Conservation (phyloP, 2,113 vertebrate genomes). For the Larimichthys crocea region DNA sequence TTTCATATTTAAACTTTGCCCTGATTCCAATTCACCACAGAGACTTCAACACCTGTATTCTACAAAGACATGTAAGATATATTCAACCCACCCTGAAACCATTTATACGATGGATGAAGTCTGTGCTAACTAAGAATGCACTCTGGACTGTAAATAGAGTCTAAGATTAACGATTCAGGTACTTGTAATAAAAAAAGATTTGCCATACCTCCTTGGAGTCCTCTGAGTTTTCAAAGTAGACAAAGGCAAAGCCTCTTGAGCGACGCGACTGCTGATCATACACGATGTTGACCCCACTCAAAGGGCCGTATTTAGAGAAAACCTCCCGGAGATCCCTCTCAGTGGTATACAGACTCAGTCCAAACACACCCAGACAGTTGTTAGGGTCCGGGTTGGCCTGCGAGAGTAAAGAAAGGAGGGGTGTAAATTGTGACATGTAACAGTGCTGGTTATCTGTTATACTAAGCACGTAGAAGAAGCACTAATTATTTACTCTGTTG, state of each 20-base stretch:
- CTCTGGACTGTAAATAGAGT: no score
- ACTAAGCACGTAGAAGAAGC: not conserved
- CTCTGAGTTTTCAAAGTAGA: constrained; percentile 94
- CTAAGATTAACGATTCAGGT: not conserved
- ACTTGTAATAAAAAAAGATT: not conserved
- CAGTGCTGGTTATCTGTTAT: no score
- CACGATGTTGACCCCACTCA: constrained; percentile 94
- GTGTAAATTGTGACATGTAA: not conserved
- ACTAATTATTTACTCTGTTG: constrained; percentile 62
- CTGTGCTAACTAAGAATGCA: no score
- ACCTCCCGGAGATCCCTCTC: constrained; percentile 96
- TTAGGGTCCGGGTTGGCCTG: constrained; percentile 97
- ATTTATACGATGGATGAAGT: not conserved
- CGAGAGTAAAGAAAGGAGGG: not conserved
- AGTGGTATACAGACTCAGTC: constrained; percentile 96
- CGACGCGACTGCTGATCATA: constrained; percentile 95
- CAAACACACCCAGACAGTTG: constrained; percentile 94
- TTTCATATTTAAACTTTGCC: not conserved
- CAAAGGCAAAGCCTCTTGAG: constrained; percentile 96
- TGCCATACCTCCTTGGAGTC: constrained; percentile 93
- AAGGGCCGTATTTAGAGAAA: constrained; percentile 94
- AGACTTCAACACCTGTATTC: not conserved
- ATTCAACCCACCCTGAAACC: not conserved
- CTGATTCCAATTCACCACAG: not conserved
- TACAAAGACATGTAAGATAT: not conserved